Conservation (phyloP, 2,113 vertebrate species). For the Tetraodon nigroviridis region DNA sequence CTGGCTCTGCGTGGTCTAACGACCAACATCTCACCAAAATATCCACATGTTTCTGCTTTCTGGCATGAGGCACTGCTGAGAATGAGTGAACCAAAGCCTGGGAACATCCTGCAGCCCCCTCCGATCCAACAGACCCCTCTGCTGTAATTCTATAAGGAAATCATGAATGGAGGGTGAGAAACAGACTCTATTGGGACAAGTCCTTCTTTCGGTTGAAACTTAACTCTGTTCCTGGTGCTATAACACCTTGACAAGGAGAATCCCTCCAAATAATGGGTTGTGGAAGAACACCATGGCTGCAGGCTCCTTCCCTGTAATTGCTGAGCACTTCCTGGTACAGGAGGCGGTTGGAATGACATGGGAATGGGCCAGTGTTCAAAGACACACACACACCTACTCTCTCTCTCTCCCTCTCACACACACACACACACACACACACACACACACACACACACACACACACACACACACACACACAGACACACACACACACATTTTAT, state of each 20-base stretch:
- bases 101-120: conserved; percentile 43
- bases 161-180: conserved; percentile 53
- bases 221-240: conserved; percentile 58
- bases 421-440: neutral
- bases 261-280: conserved; percentile 63
- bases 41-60: neutral
- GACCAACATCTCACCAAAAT: too few relatives aligned
- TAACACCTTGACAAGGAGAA: conserved; percentile 61
- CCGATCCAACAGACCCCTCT: conserved; percentile 8
- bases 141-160: conserved; percentile 65
- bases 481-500: conserved; percentile 1
- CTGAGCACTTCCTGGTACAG: conserved; percentile 59
- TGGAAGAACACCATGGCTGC: conserved; percentile 62
- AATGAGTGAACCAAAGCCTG: conserved; percentile 39
- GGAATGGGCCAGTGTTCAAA: conserved; percentile 48
- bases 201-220: conserved; percentile 66
- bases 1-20: too few relatives aligned
- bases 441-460: conserved; percentile 34
- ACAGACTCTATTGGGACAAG: conserved; percentile 51
- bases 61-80: conserved; percentile 23
- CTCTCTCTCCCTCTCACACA: too few relatives aligned
- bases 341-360: conserved; percentile 57
- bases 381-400: conserved; percentile 43
- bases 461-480: neutral
- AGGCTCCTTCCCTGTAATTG: conserved; percentile 64